phyloP scores from a whole-genome alignment of 2,888 invertebrate genomes.

The Synanthedon formicaeformis region DNA sequence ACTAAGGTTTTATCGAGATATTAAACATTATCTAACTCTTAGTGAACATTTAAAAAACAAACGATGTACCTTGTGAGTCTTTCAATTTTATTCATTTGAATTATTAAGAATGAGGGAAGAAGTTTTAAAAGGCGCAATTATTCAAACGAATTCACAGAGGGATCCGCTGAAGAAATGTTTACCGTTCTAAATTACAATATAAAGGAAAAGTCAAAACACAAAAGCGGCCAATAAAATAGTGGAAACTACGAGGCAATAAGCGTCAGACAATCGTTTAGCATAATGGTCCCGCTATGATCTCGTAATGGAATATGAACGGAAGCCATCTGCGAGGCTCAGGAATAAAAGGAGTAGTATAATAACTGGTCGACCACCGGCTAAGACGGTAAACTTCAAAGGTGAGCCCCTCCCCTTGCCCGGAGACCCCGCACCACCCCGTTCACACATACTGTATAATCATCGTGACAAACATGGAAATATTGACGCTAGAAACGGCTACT shows the following conservation, averaged over 20 bases:
- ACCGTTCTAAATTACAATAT: too few relatives aligned
- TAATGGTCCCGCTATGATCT: slow-evolving; percentile 33
- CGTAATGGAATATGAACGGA: slow-evolving; percentile 49
- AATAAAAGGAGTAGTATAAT: slow-evolving; percentile 46
- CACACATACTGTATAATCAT: slow-evolving; percentile 38
- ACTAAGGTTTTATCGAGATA: too few relatives aligned
- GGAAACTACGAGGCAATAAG: slow-evolving; percentile 25
- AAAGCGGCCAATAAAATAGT: slow-evolving; percentile 10
- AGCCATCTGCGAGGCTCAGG: slow-evolving; percentile 38
- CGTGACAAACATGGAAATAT: slow-evolving; percentile 39
- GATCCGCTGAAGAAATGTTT: too few relatives aligned
- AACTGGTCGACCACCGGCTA: slow-evolving; percentile 55
- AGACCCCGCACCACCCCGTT: slow-evolving; percentile 11
- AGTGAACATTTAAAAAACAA: too few relatives aligned
- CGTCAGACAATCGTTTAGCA: slow-evolving; percentile 31
- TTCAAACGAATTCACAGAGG: too few relatives aligned
- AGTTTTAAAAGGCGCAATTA: too few relatives aligned
- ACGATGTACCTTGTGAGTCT: too few relatives aligned
- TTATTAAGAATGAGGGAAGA: too few relatives aligned
- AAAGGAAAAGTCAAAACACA: neutral
- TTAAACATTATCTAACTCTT: too few relatives aligned
- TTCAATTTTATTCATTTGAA: too few relatives aligned
- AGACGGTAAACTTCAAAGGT: slow-evolving; percentile 55
- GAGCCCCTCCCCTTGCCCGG: slow-evolving; percentile 3
- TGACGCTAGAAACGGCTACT: slow-evolving; percentile 28